Percentiles rank a stretch among this genome's conserved stretches.
Evolutionary conservation across 2,113 vertebrate genomes (phyloP).

Genomic region (Stegastes partitus): DNA sequence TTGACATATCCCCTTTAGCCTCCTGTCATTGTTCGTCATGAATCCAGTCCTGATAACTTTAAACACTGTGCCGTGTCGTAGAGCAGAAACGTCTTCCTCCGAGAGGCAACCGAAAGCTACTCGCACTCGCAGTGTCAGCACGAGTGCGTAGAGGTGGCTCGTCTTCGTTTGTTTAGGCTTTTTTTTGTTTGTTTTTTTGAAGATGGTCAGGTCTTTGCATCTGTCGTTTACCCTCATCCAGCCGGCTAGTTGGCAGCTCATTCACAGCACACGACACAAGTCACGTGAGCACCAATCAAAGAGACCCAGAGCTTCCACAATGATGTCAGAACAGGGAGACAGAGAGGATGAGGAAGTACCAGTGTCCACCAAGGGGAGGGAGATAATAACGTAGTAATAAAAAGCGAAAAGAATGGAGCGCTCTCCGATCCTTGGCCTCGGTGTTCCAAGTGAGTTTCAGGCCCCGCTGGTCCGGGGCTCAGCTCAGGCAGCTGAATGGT

Average conservation of each 20-base stretch:
- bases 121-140: slow-evolving; percentile 77
- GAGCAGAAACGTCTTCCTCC: slow-evolving; percentile 82
- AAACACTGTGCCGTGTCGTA: slow-evolving; percentile 83
- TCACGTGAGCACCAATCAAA: slow-evolving; percentile 71
- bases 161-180: slow-evolving; percentile 60
- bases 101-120: slow-evolving; percentile 79
- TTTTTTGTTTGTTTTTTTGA: slow-evolving; percentile 21
- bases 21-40: slow-evolving; percentile 71
- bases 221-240: slow-evolving; percentile 48
- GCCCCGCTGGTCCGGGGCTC: slow-evolving; percentile 81
- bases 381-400: slow-evolving; percentile 30
- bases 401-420: slow-evolving; percentile 40
- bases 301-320: slow-evolving; percentile 83
- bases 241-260: slow-evolving; percentile 69
- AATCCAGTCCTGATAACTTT: slow-evolving; percentile 74
- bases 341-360: slow-evolving; percentile 49
- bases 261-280: slow-evolving; percentile 55
- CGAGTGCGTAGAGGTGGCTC: slow-evolving; percentile 79
- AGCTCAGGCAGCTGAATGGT: slow-evolving; percentile 79
- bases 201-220: slow-evolving; percentile 74
- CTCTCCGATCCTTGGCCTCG: slow-evolving; percentile 45
- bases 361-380: slow-evolving; percentile 68
- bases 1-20: slow-evolving; percentile 70
- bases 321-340: slow-evolving; percentile 76
- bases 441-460: slow-evolving; percentile 62